Evolutionary conservation across 2,888 invertebrate species (phyloP).

Genomic region (Cataglyphis livida): DNA sequence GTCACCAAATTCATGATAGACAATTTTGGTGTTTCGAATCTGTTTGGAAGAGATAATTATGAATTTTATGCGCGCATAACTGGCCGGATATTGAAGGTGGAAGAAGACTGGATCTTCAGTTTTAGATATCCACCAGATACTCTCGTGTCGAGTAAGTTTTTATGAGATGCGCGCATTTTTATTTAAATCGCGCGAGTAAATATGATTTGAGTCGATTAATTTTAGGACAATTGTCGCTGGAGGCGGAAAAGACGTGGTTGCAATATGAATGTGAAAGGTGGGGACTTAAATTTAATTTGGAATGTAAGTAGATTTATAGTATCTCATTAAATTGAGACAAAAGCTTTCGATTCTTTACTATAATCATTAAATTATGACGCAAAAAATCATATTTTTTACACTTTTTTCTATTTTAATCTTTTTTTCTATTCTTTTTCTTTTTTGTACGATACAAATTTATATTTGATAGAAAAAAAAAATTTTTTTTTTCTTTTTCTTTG

Average conservation of each 20-base stretch:
- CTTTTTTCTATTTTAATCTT: background rate
- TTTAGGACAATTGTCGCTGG: slow-evolving; percentile 93
- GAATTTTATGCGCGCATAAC: slow-evolving; percentile 98
- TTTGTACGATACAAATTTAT: background rate
- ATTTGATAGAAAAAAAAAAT: background rate
- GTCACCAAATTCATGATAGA: slow-evolving; percentile 99
- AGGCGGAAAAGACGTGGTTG: slow-evolving; percentile 96
- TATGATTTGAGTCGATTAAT: slow-evolving; percentile 28
- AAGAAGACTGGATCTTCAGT: slow-evolving; percentile 98
- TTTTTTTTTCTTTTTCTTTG: background rate
- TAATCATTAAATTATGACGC: background rate
- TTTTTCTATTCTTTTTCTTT: background rate
- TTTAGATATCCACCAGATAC: slow-evolving; percentile 94
- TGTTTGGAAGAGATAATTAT: slow-evolving; percentile 97
- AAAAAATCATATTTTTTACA: background rate
- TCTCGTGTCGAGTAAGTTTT: slow-evolving; percentile 86
- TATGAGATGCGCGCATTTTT: background rate
- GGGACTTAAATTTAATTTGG: slow-evolving; percentile 93
- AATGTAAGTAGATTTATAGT: slow-evolving; percentile 88
- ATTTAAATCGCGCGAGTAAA: background rate
- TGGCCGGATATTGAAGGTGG: slow-evolving; percentile 95
- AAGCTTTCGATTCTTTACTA: background rate
- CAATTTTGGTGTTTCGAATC: slow-evolving; percentile 97
- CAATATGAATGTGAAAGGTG: slow-evolving; percentile 96
- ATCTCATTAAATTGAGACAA: slow-evolving; percentile 13